Evolutionary conservation across 2,888 invertebrate species (phyloP), one percentile per base, ranked within the genome.

Genomic region (Orgyia antiqua): DNA sequence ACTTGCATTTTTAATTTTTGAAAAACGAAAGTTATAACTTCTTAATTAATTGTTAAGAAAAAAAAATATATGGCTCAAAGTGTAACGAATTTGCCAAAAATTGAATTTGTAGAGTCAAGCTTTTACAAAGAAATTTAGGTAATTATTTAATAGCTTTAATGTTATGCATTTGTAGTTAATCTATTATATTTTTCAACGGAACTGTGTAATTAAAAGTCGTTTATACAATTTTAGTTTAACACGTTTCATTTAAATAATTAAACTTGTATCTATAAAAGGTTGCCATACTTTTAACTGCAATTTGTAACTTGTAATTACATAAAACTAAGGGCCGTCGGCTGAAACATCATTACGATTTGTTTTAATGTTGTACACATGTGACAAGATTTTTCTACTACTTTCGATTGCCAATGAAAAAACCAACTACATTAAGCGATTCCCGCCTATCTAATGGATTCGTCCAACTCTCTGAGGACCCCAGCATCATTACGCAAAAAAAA

Each of bases 361-460:
- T 53, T 62, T 73, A 76, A 74, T 73, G 73, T 63, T 55, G 60
- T 59, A 68, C 75, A 77, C 75, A 72, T 71, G 73, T 57, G 73
- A 73, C 65, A 63, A 47, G 49, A 48, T 51, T 69, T 67, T 68
- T 70, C 65, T n/a, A n/a, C n/a, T n/a, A n/a, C n/a, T n/a, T n/a
- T n/a, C n/a, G n/a, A n/a, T n/a, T n/a, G n/a, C n/a, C n/a, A n/a
- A n/a, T n/a, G 61, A 75, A 78, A 76, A 70, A 64, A 59, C 27
- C 21, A 27, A 64, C 58, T 65, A 74, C 83, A 84, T 83, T 84
- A 82, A 77, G 76, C 72, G 68, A 68, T 35, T 73, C 67, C 80
- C 83, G 82, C 82, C 82, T 76, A 73, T 74, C 79, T 84, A 86
- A 86, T 84, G 84, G 84, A 84, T 83, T 75, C 82, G 59, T 62